A percentile compares a stretch with the other conserved stretches of the same genome.
These are phyloP conservation scores for Struthidea cinerea DNA, from an alignment of 2,113 vertebrate genomes.

Conservation along the genomic window DNA sequence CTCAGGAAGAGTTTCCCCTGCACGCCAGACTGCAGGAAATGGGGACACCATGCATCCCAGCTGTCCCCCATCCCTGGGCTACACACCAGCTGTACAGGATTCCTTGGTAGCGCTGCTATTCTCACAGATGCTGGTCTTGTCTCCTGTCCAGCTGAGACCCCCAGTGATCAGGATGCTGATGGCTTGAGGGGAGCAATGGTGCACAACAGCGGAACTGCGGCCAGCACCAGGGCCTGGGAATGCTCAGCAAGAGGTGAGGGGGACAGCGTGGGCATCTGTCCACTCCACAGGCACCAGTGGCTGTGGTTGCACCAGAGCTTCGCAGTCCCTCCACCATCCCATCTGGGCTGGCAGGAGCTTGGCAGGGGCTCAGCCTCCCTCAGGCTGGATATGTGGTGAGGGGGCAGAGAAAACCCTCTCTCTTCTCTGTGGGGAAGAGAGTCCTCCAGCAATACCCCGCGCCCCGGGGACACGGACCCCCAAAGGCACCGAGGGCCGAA, in stretches of 20 bases:
- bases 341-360: neutral
- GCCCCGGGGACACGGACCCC: neutral
- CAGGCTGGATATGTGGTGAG: rapidly evolving
- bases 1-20: neutral
- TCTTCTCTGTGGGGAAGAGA: neutral
- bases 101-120: neutral
- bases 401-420: neutral
- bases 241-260: neutral
- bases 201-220: rapidly evolving
- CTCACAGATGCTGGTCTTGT: neutral
- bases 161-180: neutral
- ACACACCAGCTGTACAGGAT: neutral
- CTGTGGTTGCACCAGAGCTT: neutral
- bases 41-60: rapidly evolving
- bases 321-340: neutral
- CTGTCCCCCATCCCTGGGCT: neutral
- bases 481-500: rapidly evolving
- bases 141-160: neutral
- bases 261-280: rapidly evolving
- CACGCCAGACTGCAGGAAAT: neutral
- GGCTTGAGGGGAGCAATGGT: neutral
- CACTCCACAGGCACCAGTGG: rapidly evolving
- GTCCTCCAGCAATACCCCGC: rapidly evolving
- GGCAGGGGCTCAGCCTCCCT: neutral
- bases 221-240: rapidly evolving